Evolutionary conservation across 2,797 vertebrate genomes (phyloP).

Genomic region (Neopelma chrysocephalum): DNA sequence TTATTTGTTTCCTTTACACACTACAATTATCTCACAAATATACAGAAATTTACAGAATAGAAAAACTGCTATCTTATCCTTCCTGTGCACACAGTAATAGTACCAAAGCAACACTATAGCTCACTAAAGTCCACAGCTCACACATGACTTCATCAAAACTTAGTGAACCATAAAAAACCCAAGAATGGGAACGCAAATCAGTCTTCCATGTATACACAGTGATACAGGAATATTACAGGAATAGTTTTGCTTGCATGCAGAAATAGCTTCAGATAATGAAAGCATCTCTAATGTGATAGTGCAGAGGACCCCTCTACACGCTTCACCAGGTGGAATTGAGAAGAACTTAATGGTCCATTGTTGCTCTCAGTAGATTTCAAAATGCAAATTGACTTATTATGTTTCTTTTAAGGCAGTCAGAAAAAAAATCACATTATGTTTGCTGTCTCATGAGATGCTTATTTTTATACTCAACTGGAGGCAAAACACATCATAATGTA

Average conservation of each 20-base stretch:
- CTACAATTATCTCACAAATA: not conserved
- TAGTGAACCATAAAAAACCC: conserved; percentile 34
- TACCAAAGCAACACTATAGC: conserved; percentile 6
- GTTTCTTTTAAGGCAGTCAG: conserved; percentile 16
- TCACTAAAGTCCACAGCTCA: not conserved
- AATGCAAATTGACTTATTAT: conserved; percentile 72
- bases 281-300: conserved; percentile 67
- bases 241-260: conserved; percentile 52
- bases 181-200: conserved; percentile 51
- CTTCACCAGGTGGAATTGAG: conserved; percentile 57
- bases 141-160: conserved; percentile 12
- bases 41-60: conserved; percentile 6
- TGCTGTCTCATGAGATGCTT: conserved; percentile 17
- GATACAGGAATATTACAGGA: conserved; percentile 38
- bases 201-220: conserved; percentile 28
- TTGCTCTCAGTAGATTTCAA: conserved; percentile 66
- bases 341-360: conserved; percentile 55
- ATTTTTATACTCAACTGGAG: conserved; percentile 26
- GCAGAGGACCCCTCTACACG: conserved; percentile 28
- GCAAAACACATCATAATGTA: not conserved
- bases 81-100: not conserved
- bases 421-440: not conserved
- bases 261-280: conserved; percentile 69
- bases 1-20: not conserved
- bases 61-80: not conserved